A percentile compares a stretch with the other conserved stretches of the same genome.
Evolutionary conservation across 1,140 invertebrate species (phyloP).

Genomic region (Anadara kagoshimensis): DNA sequence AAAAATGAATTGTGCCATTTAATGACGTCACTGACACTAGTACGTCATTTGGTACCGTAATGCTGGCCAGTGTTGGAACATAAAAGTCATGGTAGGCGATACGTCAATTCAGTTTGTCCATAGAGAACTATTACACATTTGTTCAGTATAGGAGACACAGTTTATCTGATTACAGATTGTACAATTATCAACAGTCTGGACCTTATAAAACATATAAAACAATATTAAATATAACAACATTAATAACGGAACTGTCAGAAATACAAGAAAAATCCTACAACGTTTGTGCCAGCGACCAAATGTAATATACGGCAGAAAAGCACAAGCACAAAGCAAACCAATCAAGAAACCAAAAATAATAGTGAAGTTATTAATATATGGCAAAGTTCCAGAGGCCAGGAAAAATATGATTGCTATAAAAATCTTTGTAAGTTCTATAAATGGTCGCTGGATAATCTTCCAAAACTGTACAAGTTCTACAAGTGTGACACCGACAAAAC

Average conservation of each 20-base stretch:
- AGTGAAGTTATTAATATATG: slow-evolving; percentile 53
- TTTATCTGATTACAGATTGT: slow-evolving; percentile 48
- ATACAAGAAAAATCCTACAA: slow-evolving; percentile 33
- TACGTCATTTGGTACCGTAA: too few species aligned
- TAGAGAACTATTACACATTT: too few species aligned
- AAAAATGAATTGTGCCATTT: too few species aligned
- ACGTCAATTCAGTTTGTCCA: too few species aligned
- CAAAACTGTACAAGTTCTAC: slow-evolving; percentile 66
- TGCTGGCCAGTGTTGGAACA: too few species aligned
- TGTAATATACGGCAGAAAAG: slow-evolving; percentile 61
- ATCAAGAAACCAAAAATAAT: slow-evolving; percentile 54
- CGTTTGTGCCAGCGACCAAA: slow-evolving; percentile 42
- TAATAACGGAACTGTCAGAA: slow-evolving; percentile 36
- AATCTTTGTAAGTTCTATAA: slow-evolving; percentile 56
- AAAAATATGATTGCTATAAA: slow-evolving; percentile 37
- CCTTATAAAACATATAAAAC: slow-evolving; percentile 44
- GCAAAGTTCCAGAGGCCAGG: slow-evolving; percentile 57
- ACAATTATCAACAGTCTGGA: slow-evolving; percentile 44
- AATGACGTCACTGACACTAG: too few species aligned
- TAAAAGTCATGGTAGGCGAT: too few species aligned
- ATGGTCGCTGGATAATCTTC: slow-evolving; percentile 51
- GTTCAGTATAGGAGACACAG: slow-evolving; percentile 55
- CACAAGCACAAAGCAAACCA: slow-evolving; percentile 49
- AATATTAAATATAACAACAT: slow-evolving; percentile 31
- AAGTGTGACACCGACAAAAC: slow-evolving; percentile 55